Evolutionary conservation across 2,888 invertebrate species (phyloP).

Genomic region (Amphipoea lucens): DNA sequence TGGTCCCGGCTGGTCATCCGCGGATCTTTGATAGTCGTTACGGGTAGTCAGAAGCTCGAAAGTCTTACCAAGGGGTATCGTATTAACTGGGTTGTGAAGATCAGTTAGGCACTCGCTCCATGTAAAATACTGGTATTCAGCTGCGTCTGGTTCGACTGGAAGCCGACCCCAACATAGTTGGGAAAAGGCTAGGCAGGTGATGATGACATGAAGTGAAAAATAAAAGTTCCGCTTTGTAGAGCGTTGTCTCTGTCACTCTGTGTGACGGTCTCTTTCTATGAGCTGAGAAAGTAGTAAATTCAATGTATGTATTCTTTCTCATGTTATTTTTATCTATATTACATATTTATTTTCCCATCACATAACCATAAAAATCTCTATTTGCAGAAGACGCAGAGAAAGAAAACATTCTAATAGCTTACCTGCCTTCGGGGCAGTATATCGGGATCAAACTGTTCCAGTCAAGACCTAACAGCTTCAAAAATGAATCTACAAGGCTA

Average conservation of each 20-base stretch:
- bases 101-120: no score
- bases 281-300: background rate
- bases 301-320: background rate
- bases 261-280: background rate
- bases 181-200: no score
- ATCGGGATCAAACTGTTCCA: slow-evolving; percentile 92
- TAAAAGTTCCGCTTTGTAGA: background rate
- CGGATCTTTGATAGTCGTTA: no score
- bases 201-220: background rate
- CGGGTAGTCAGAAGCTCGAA: no score
- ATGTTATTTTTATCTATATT: background rate
- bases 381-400: slow-evolving; percentile 81
- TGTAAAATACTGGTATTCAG: no score
- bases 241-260: background rate
- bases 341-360: background rate
- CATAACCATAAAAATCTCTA: background rate
- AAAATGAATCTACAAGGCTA: slow-evolving; percentile 90
- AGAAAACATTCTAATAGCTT: slow-evolving; percentile 91
- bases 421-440: slow-evolving; percentile 91
- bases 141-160: no score
- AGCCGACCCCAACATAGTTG: no score
- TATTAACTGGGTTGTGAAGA: no score
- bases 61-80: no score
- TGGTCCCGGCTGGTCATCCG: no score
- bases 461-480: slow-evolving; percentile 90